phyloP scores from a whole-genome alignment of 2,888 invertebrate genomes.

The Drosophila neotestacea region DNA sequence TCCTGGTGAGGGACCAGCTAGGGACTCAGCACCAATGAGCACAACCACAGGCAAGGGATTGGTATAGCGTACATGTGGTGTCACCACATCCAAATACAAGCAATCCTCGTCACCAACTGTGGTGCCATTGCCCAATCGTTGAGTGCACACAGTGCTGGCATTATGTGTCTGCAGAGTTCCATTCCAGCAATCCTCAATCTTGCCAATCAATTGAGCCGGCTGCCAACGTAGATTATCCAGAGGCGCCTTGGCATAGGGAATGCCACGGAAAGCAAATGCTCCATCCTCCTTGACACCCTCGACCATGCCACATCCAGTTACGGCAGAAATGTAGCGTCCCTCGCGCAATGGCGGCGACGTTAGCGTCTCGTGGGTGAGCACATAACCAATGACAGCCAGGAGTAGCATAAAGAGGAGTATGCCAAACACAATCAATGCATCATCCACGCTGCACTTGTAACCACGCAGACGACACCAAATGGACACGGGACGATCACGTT shows the following conservation, averaged over 20 bases:
- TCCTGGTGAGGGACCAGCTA: slow-evolving; percentile 92
- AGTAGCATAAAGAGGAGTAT: slow-evolving; percentile 88
- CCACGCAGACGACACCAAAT: slow-evolving; percentile 88
- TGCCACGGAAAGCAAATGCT: slow-evolving; percentile 92
- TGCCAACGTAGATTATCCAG: slow-evolving; percentile 89
- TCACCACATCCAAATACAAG: slow-evolving; percentile 92
- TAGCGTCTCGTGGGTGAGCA: slow-evolving; percentile 87
- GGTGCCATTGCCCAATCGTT: slow-evolving; percentile 89
- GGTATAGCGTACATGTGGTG: slow-evolving; percentile 92
- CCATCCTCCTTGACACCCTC: slow-evolving; percentile 92
- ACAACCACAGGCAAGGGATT: slow-evolving; percentile 93
- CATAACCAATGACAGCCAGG: slow-evolving; percentile 88
- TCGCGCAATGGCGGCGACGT: slow-evolving; percentile 89
- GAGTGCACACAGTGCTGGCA: slow-evolving; percentile 89
- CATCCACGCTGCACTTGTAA: slow-evolving; percentile 89
- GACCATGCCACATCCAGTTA: slow-evolving; percentile 91
- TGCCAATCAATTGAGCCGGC: slow-evolving; percentile 88
- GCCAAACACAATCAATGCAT: slow-evolving; percentile 87
- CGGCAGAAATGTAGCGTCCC: slow-evolving; percentile 90
- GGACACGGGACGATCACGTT: slow-evolving; percentile 82
- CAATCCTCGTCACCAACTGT: slow-evolving; percentile 92
- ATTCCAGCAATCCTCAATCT: slow-evolving; percentile 92
- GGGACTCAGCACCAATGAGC: slow-evolving; percentile 91
- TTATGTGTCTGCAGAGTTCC: slow-evolving; percentile 90
- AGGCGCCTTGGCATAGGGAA: slow-evolving; percentile 93